A percentile compares a stretch with the other conserved stretches of the same genome.
Evolutionary conservation across 30 jellyfish, hydroid and myxozoan species (phyloP).

Genomic region (Rhopilema esculentum): DNA sequence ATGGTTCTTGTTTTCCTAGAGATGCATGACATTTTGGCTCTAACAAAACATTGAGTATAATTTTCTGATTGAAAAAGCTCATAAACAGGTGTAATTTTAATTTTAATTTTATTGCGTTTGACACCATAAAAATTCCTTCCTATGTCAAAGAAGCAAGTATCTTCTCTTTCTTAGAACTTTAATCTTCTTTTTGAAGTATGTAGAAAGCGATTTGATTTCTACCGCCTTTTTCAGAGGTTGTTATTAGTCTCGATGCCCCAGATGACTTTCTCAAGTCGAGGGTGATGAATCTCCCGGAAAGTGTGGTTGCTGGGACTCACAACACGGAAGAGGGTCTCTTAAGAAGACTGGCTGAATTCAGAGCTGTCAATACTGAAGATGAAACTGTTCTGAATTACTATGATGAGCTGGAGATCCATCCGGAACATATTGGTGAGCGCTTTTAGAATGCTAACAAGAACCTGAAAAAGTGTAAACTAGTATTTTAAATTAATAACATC

Average conservation of each 20-base stretch:
- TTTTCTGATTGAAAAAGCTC: too few relatives aligned
- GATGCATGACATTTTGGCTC: too few relatives aligned
- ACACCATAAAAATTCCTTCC: too few relatives aligned
- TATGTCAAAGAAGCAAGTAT: background rate
- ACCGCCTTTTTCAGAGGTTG: constrained; percentile 66
- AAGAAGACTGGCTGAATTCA: constrained; percentile 91
- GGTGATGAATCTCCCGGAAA: constrained; percentile 96
- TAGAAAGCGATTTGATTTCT: background rate
- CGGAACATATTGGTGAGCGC: constrained; percentile 86
- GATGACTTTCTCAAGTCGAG: constrained; percentile 93
- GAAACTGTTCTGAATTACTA: constrained; percentile 92
- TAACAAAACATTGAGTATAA: too few relatives aligned
- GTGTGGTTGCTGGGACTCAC: constrained; percentile 93
- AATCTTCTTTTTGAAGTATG: too few relatives aligned
- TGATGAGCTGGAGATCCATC: constrained; percentile 96
- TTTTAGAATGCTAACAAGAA: background rate
- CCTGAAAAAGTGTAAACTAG: background rate
- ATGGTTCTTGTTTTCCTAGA: too few relatives aligned
- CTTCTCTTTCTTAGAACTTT: too few relatives aligned
- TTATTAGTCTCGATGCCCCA: constrained; percentile 82
- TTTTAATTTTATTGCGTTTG: too few relatives aligned
- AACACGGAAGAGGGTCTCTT: constrained; percentile 97
- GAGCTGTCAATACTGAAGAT: constrained; percentile 92
- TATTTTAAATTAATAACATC: background rate
- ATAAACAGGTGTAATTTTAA: too few relatives aligned